A percentile compares a stretch with the other conserved stretches of the same genome.
phyloP scores from a whole-genome alignment of 2,113 vertebrate genomes.

The Crypturellus undulatus region DNA sequence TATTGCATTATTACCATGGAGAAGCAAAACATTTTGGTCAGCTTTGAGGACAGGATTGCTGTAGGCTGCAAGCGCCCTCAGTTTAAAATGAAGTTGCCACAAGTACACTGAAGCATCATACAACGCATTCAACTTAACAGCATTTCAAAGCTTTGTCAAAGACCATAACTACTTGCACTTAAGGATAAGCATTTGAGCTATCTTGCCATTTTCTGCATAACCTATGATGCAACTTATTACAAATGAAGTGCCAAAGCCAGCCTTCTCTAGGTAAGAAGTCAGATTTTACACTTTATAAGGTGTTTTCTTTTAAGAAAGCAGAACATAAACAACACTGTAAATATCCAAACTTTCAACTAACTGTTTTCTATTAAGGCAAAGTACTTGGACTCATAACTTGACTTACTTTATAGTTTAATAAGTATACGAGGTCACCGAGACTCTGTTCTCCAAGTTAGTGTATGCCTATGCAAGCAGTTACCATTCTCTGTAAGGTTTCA shows the following conservation, averaged over 20 bases:
- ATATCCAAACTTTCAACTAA: not conserved
- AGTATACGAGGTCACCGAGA: not conserved
- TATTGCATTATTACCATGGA: not conserved
- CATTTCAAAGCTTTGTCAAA: not conserved
- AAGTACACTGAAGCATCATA: not conserved
- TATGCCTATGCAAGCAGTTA: not conserved
- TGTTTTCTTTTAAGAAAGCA: not conserved
- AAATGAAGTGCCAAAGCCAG: not conserved
- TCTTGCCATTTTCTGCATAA: not conserved
- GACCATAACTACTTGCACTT: not conserved
- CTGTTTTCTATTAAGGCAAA: not conserved
- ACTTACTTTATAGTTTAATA: not conserved
- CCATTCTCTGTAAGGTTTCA: fast-evolving
- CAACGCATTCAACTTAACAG: not conserved
- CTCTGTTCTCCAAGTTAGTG: not conserved
- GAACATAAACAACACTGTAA: not conserved
- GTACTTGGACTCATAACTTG: not conserved
- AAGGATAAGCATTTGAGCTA: not conserved
- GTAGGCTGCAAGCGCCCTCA: not conserved
- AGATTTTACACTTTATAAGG: not conserved
- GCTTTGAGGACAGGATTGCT: not conserved
- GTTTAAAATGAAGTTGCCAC: not conserved
- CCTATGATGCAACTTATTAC: not conserved
- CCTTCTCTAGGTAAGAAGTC: not conserved
- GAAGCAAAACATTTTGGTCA: not conserved